phyloP scores from a whole-genome alignment of 2,797 vertebrate species.

The Tachyglossus aculeatus region DNA sequence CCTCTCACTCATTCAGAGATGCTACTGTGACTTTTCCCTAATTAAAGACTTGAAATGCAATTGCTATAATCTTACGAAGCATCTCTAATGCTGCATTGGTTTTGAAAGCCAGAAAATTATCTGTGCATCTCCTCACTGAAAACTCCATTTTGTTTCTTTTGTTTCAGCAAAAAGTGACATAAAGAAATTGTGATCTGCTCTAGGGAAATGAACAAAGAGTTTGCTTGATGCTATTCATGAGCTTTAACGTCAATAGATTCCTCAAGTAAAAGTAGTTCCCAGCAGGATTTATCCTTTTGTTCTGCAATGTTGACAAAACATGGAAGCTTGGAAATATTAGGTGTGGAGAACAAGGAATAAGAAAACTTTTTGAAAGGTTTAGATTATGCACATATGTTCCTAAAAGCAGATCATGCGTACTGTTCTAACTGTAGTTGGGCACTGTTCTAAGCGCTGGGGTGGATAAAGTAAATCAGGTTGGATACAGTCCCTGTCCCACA shows the following conservation, averaged over 20 bases:
- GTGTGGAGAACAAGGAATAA: constrained; percentile 25
- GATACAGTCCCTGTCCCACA: too few relatives aligned
- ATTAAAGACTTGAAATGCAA: constrained; percentile 15
- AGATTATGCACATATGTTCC: not conserved
- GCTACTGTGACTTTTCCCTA: not conserved
- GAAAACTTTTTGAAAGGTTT: constrained; percentile 46
- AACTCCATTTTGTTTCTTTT: constrained; percentile 31
- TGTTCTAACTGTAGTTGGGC: constrained; percentile 18
- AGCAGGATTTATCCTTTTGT: constrained; percentile 58
- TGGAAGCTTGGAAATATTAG: constrained; percentile 43
- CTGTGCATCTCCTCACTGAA: not conserved
- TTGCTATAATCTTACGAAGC: not conserved
- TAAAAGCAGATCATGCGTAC: constrained; percentile 52
- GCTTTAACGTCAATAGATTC: constrained; percentile 58
- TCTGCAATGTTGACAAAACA: constrained; percentile 36
- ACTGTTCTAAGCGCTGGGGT: too few relatives aligned
- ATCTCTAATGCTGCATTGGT: not conserved
- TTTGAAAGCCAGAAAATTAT: not conserved
- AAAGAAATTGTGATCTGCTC: constrained; percentile 63
- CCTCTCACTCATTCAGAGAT: not conserved
- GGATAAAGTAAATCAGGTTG: too few relatives aligned
- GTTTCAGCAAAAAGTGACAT: constrained; percentile 53
- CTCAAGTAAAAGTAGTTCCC: constrained; percentile 54
- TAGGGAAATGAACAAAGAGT: constrained; percentile 22
- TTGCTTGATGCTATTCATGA: constrained; percentile 38